phyloP scores from a whole-genome alignment of 2,113 vertebrate species.

The Anhinga rufa region DNA sequence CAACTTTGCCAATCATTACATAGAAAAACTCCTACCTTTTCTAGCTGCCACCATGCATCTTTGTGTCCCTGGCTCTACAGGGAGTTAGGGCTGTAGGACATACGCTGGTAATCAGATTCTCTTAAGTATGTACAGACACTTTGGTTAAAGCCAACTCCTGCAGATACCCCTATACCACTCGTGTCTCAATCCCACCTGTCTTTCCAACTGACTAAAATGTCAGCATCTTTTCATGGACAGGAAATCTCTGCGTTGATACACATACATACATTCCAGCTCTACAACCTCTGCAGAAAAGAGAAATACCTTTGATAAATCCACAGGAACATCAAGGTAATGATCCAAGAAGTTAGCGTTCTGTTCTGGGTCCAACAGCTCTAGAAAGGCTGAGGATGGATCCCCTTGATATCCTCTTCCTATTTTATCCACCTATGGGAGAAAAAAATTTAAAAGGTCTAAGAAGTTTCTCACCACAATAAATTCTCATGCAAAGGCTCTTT shows the following conservation, averaged over 20 bases:
- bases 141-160: neutral
- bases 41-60: neutral
- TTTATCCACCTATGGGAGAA: constrained; percentile 87
- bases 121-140: neutral
- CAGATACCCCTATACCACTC: neutral
- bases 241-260: neutral
- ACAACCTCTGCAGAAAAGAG: neutral
- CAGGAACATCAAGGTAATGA: constrained; percentile 95
- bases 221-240: neutral
- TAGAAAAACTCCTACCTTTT: neutral
- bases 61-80: neutral
- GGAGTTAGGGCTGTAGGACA: neutral
- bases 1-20: neutral
- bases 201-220: neutral
- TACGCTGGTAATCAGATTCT: neutral
- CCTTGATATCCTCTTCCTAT: constrained; percentile 97
- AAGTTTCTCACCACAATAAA: neutral
- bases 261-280: neutral
- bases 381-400: constrained; percentile 91
- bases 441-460: neutral
- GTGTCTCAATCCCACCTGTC: neutral
- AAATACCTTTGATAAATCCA: constrained; percentile 92
- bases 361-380: constrained; percentile 94
- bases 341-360: constrained; percentile 97
- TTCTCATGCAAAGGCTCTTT: neutral